Base-by-base conservation (phyloP, 2,888 invertebrate genomes). In the Pristionchus exspectatus region DNA sequence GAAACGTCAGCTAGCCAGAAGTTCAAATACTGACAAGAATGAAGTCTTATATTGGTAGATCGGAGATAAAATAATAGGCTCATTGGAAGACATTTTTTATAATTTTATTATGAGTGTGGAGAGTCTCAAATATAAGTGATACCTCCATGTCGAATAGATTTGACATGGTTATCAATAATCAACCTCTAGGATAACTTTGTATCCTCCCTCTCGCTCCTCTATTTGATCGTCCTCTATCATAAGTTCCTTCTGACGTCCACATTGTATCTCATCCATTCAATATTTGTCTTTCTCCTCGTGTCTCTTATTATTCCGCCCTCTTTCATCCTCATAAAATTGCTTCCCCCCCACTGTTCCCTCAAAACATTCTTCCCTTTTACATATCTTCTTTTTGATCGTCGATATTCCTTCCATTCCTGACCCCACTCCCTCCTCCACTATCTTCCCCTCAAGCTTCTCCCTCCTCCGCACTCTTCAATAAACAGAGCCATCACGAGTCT, bases 181-280 rank as follows among this genome's bases (percentile, higher is more conserved):
- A 81, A n/a, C 50, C 44, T 44, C 81, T 10, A 24, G 7, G 5
- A 50, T 10, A 14, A 77, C 77, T 33, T 18, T 27, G 12, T 81
- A 44, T 81, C 21, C 33, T 30, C 44, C 24, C 33, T 38, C 81
- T 50, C 84, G 33, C 84, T 85, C 84, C 14, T 81, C 81, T 81
- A 81, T 81, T 81, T 81, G 81, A 44, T 81, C 81, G 81, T 81
- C 81, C 81, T 81, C 44, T n/a, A 30, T 69, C 72, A 72, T 33
- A 72, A 33, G 30, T 33, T 72, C 72, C 81, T 50, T 81, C 81
- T 50, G 50, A 50, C 81, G 50, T 81, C 81, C 81, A 24, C 50
- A 44, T 81, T 50, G 24, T 72, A 27, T 72, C 38, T 38, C 38
- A 21, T 74, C 74, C 12, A 10, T 72, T 33, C 27, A 74, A 38